Base-by-base conservation (phyloP, 2,888 invertebrate genomes). In the Melanostoma scalare region DNA sequence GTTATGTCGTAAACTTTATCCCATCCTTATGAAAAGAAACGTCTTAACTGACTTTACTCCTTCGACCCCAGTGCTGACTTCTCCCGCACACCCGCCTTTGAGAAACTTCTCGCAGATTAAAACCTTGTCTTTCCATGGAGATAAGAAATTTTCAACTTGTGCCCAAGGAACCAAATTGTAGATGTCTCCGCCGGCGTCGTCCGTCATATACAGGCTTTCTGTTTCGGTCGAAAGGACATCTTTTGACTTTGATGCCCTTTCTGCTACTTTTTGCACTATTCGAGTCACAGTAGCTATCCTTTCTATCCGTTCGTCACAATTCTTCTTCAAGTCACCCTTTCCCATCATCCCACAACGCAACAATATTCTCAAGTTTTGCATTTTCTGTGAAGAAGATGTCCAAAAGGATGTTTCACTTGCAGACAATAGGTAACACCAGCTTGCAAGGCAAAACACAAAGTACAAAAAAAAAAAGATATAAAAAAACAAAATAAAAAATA, bases 161-260 rank as follows among this genome's bases (percentile, higher is more conserved):
- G 58, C 52, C 40, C 50, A 33, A 35, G 8, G 31, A 46, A 31
- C 48, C 20, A 68, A 42, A 55, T 52, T 65, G 36, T 38, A 65
- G 36, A 60, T 40, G 20, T 35, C 46, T 46, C 6, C 36, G 60
- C 60, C 61, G 46, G 52, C 20, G 10, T 8, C 36, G 60, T 68
- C 61, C 46, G 52, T 75, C 67, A 60, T 67, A 44, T 58, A 60
- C 71, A 52, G 46, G 20, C 10, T 42, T 35, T 60, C 3, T 33
- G 4, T 48, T 10, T 20, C 38, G 20, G 35, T 40, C 55, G 30
- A 30, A 61, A 50, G 55, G 67, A 42, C 74, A 72, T 76, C 55
- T 68, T 20, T 67, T 81, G 81, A 76, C 81, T 76, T 81, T 81
- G 72, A 81, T 67, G 81, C 40, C 55, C 71, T 72, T 67, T 69